Percentiles rank a stretch among this genome's conserved stretches.
Conservation (phyloP, 2,113 vertebrate species). For the Sebastes schlegelii region DNA sequence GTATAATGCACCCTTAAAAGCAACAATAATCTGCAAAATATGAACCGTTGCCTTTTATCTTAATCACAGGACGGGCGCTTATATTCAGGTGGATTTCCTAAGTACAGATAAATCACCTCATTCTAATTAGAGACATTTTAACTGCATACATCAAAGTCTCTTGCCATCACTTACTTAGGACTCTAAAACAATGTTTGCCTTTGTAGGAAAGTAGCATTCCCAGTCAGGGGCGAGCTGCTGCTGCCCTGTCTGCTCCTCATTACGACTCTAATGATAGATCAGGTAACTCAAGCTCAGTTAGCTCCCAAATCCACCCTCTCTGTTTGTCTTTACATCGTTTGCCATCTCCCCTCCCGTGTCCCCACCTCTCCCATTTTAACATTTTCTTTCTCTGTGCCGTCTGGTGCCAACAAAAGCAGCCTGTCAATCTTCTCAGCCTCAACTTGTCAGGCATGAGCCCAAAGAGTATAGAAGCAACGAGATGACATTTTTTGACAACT, state of each 20-base stretch:
- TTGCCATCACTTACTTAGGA: neutral
- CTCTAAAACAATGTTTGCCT: constrained; percentile 33
- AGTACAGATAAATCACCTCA: constrained; percentile 21
- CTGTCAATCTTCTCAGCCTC: neutral
- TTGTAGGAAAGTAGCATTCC: constrained; percentile 17
- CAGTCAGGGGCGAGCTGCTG: neutral
- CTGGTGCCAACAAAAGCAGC: neutral
- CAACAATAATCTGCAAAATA: neutral
- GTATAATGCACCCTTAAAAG: neutral
- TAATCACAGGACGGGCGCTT: neutral
- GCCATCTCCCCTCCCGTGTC: neutral
- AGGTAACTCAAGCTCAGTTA: constrained; percentile 30
- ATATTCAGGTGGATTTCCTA: neutral
- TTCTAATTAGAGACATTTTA: constrained; percentile 18
- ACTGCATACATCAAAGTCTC: constrained; percentile 16
- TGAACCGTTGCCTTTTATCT: neutral
- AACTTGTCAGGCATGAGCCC: neutral
- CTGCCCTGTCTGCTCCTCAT: constrained; percentile 39
- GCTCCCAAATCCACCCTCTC: neutral
- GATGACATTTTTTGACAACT: too few relatives aligned
- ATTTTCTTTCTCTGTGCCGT: neutral
- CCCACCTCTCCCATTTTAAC: neutral
- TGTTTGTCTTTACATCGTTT: constrained; percentile 6
- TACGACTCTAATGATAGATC: constrained; percentile 46
- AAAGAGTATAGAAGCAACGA: too few relatives aligned